A percentile compares a stretch with the other conserved stretches of the same genome.
These are phyloP conservation scores for Euwallacea fornicatus DNA, from an alignment of 1,140 invertebrate species.

Conservation along the genomic window DNA sequence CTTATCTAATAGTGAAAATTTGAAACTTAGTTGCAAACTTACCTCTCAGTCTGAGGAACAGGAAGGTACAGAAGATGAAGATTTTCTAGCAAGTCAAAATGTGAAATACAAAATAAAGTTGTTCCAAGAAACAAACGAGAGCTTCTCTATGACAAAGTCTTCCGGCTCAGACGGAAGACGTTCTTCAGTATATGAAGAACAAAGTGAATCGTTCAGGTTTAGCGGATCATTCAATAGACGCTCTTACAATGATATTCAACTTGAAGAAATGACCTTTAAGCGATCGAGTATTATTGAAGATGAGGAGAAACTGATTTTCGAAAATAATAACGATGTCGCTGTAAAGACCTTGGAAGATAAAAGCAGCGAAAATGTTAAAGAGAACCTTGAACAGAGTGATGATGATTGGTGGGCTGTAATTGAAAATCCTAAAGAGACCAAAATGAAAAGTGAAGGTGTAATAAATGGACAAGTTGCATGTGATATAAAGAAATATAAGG, in stretches of 20 bases:
- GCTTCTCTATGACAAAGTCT: not conserved
- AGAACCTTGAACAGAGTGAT: slow-evolving; percentile 34
- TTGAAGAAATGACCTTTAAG: not conserved
- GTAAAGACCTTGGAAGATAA: not conserved
- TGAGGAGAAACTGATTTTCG: not conserved
- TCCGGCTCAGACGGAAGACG: not conserved
- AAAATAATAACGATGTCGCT: not conserved
- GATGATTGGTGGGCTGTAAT: slow-evolving; percentile 47
- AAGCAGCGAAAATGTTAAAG: slow-evolving; percentile 7
- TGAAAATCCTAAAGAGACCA: slow-evolving; percentile 20
- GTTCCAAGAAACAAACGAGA: slow-evolving; percentile 27
- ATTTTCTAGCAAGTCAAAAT: slow-evolving; percentile 39
- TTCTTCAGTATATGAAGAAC: not conserved
- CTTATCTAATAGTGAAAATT: too few relatives aligned
- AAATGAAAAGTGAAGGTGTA: slow-evolving; percentile 26
- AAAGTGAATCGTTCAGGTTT: slow-evolving; percentile 1
- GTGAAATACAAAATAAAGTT: slow-evolving; percentile 35
- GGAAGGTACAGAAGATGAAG: slow-evolving; percentile 29
- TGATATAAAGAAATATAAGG: not conserved
- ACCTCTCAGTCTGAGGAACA: too few relatives aligned
- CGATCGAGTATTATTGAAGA: not conserved
- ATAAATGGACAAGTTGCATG: slow-evolving; percentile 2
- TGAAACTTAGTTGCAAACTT: too few relatives aligned
- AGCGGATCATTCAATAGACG: not conserved
- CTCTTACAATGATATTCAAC: not conserved